phyloP scores from a whole-genome alignment of 2,113 vertebrate genomes.

The Calypte anna region DNA sequence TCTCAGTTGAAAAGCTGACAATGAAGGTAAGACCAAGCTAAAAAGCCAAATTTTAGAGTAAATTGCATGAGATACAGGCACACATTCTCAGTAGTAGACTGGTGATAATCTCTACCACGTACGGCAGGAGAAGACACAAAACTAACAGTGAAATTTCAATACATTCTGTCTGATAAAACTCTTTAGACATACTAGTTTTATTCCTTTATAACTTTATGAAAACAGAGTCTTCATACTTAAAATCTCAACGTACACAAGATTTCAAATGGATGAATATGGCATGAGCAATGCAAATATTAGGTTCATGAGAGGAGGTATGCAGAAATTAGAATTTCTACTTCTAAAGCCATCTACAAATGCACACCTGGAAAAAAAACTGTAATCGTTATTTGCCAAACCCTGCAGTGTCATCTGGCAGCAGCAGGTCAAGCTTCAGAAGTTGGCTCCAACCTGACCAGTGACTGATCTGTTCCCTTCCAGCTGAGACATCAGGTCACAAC shows the following conservation, averaged over 20 bases:
- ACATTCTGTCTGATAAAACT: not conserved
- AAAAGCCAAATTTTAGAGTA: not conserved
- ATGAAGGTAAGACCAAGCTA: not conserved
- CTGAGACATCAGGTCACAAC: not conserved
- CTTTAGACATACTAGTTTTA: not conserved
- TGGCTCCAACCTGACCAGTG: not conserved
- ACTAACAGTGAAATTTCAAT: not conserved
- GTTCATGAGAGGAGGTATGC: not conserved
- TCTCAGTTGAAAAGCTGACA: not conserved
- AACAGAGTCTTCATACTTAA: not conserved
- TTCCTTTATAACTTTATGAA: not conserved
- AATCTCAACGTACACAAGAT: not conserved
- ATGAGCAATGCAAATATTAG: not conserved
- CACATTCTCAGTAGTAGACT: not conserved
- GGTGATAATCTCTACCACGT: not conserved
- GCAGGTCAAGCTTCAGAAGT: not conserved
- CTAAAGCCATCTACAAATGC: not conserved
- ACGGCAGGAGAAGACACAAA: not conserved
- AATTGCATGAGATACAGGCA: not conserved
- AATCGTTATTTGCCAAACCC: not conserved
- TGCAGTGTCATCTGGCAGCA: not conserved
- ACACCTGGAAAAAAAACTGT: not conserved
- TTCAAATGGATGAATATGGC: not conserved
- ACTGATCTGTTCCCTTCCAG: not conserved
- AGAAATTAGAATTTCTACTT: not conserved